Conservation (phyloP, 2,797 vertebrate species). For the Serranus cabrilla region DNA sequence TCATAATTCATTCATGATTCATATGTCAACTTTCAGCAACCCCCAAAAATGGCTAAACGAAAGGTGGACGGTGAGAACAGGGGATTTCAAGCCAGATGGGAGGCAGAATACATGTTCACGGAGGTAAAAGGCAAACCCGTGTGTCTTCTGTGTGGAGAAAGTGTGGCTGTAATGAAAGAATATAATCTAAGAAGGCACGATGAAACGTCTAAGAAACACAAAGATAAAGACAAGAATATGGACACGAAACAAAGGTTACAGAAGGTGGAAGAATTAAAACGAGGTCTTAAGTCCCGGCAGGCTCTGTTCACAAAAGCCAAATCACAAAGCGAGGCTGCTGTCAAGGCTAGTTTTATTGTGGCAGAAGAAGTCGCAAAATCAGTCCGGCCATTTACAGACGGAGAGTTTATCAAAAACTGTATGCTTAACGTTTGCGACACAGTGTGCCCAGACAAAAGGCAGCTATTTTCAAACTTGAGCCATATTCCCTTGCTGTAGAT, state of each 20-base stretch:
- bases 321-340: constrained; percentile 21
- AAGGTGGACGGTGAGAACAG: too few species aligned
- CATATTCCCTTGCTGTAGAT: constrained; percentile 13
- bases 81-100: too few species aligned
- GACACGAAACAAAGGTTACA: not conserved
- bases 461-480: constrained; percentile 6
- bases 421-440: too few species aligned
- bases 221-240: constrained; percentile 1
- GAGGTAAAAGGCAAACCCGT: constrained; percentile 1
- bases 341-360: constrained; percentile 6
- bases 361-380: not conserved
- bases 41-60: too few species aligned
- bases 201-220: constrained; percentile 8
- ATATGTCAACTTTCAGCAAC: too few species aligned
- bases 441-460: constrained; percentile 3
- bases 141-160: constrained; percentile 45
- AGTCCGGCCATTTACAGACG: too few species aligned
- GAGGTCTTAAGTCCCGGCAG: not conserved
- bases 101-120: too few species aligned
- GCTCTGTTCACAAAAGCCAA: constrained; percentile 12
- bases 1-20: not conserved
- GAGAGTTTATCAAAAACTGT: too few species aligned
- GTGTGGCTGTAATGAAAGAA: constrained; percentile 32
- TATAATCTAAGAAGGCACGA: constrained; percentile 26
- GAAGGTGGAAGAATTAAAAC: not conserved